Evolutionary conservation across 2,113 vertebrate genomes (phyloP), one percentile per base, ranked within the genome.

Genomic region (Asarcornis scutulata): DNA sequence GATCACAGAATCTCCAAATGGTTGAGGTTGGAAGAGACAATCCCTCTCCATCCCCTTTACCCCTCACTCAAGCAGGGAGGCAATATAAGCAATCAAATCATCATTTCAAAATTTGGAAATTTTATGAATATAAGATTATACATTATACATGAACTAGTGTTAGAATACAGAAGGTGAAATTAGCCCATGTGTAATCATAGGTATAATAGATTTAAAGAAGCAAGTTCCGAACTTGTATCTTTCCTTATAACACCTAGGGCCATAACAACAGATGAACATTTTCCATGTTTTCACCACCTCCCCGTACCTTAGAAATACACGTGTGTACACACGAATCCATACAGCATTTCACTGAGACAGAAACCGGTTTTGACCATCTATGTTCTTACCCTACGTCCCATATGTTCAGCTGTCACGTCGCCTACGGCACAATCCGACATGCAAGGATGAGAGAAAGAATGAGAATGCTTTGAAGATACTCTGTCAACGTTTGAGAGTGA

Each of bases 391-490:
- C 96, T 75, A 13, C 1, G 1, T 13, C 6, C 26, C 95, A 91
- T n/a, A n/a, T 96, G 95, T 53, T 86, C 88, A 81, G 94, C 93
- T 96, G 85, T 90, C 93, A 88, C 1, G 6, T 72, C 0, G 25
- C 83, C 93, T 15, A 38, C 1, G 11, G 83, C 88, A 88, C 64
- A 46, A 68, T 42, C 59, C 8, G 1, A 52, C 85, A 23, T 7
- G 32, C 34, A 26, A 22, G 93, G 68, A 83, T 95, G 95, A 95
- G 94, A 86, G 95, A 90, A 56, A 40, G 84, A 76, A 89, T 80
- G 88, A 93, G 90, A 94, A 96, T 93, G 94, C 95, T 97, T 96
- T 96, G 95, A 96, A 97, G 94, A 83, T 96, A 40, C 83, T 86
- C 93, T 93, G 91, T 90, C 94, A 91, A 4, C n/a, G 88, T 72